phyloP scores from a whole-genome alignment of 1,140 invertebrate species.

The Drosophila ambigua region DNA sequence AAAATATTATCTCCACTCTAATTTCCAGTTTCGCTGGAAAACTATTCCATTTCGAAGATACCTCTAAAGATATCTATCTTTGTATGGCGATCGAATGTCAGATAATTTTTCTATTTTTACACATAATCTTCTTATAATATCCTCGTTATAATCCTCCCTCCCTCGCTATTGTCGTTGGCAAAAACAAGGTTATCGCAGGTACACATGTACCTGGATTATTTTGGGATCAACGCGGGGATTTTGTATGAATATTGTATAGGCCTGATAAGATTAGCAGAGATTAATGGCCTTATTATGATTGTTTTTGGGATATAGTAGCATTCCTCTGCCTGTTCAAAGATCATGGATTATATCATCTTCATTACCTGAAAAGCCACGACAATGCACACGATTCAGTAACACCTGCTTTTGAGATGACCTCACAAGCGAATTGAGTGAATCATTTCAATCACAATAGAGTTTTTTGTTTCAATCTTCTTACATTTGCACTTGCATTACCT shows the following conservation, averaged over 20 bases:
- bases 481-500: conserved; percentile 33
- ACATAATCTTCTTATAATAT: too few species aligned
- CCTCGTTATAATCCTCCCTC: too few species aligned
- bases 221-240: not conserved
- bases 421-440: conserved; percentile 17
- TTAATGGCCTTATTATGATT: conserved; percentile 10
- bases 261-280: conserved; percentile 28
- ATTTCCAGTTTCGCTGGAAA: too few species aligned
- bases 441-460: not conserved
- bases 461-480: conserved; percentile 18
- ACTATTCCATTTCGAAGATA: too few species aligned
- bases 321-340: not conserved
- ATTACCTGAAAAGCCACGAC: conserved; percentile 29
- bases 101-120: too few species aligned
- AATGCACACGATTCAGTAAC: not conserved
- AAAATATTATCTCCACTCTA: too few species aligned
- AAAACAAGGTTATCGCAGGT: too few species aligned
- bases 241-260: not conserved
- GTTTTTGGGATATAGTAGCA: not conserved
- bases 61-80: too few species aligned
- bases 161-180: too few species aligned
- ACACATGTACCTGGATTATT: conserved; percentile 23
- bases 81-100: too few species aligned
- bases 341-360: conserved; percentile 15
- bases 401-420: conserved; percentile 36